Evolutionary conservation across 2,113 vertebrate species (phyloP).

Genomic region (Perca schrenkii): DNA sequence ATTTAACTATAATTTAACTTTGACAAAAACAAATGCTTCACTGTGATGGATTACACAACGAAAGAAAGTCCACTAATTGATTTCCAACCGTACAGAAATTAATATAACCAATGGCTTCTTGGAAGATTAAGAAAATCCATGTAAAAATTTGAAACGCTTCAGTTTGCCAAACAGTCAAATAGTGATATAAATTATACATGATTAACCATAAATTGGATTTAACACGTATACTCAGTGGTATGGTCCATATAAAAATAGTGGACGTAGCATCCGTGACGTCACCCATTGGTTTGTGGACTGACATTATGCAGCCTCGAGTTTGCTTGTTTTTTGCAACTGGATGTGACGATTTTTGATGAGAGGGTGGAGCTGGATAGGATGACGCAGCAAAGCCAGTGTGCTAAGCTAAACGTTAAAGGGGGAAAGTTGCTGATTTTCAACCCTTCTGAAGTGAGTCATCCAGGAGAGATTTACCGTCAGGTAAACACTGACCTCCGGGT

Average conservation of each 20-base stretch:
- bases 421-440: no score
- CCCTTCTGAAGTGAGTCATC: no score
- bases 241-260: neutral
- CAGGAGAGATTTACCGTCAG: no score
- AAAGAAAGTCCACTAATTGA: neutral
- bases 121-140: slow-evolving; percentile 2
- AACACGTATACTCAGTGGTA: neutral
- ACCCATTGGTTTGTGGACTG: no score
- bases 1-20: neutral
- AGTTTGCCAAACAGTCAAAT: slow-evolving; percentile 6
- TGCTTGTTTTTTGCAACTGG: no score
- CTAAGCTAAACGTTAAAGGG: no score
- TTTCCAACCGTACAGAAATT: neutral
- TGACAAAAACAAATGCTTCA: slow-evolving; percentile 21
- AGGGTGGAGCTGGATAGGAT: no score
- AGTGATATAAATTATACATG: slow-evolving; percentile 3
- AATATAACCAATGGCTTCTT: slow-evolving; percentile 14
- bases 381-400: no score
- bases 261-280: no score
- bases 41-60: slow-evolving; percentile 12
- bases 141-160: slow-evolving; percentile 1
- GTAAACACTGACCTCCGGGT: no score
- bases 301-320: no score
- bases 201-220: slow-evolving; percentile 1
- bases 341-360: no score